These are phyloP conservation scores for Apodemus speciosus DNA, from an alignment of 2,113 vertebrate species.

Conservation along the genomic window DNA sequence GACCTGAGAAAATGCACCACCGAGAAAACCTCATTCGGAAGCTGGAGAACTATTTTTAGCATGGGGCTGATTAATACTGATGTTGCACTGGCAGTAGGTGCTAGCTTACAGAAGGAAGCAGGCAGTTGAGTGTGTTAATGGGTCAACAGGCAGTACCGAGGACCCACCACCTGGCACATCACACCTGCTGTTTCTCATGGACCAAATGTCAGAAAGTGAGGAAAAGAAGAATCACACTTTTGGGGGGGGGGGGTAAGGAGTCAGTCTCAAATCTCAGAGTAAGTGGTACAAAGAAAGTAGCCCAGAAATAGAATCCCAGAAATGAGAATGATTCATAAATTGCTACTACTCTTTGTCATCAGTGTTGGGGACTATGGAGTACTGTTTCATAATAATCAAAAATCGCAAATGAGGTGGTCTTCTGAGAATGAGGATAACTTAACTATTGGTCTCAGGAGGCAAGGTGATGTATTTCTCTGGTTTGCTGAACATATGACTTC, in stretches of 20 bases:
- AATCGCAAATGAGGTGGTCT: not conserved
- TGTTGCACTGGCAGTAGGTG: slow-evolving; percentile 5
- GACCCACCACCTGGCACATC: not conserved
- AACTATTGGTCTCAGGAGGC: not conserved
- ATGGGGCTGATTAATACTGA: slow-evolving; percentile 47
- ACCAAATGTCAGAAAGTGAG: not conserved
- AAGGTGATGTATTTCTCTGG: not conserved
- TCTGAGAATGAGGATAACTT: not conserved
- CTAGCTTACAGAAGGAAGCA: slow-evolving; percentile 56
- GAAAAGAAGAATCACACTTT: not conserved
- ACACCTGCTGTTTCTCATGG: not conserved
- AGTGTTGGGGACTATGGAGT: not conserved
- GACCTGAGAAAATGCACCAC: slow-evolving; percentile 58
- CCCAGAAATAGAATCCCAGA: not conserved
- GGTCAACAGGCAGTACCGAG: slow-evolving; percentile 23
- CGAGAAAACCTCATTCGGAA: slow-evolving; percentile 58
- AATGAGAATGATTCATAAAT: not conserved
- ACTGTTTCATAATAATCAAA: not conserved
- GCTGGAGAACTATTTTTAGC: slow-evolving; percentile 54
- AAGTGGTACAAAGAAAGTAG: not conserved
- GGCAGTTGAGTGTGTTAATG: slow-evolving; percentile 7
- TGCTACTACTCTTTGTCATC: not conserved
- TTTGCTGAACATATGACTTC: not conserved
- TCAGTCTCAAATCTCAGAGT: not conserved
- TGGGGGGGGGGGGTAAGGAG: not conserved